Conservation (phyloP, 2,888 invertebrate genomes). For the Pristionchus arcanus region DNA sequence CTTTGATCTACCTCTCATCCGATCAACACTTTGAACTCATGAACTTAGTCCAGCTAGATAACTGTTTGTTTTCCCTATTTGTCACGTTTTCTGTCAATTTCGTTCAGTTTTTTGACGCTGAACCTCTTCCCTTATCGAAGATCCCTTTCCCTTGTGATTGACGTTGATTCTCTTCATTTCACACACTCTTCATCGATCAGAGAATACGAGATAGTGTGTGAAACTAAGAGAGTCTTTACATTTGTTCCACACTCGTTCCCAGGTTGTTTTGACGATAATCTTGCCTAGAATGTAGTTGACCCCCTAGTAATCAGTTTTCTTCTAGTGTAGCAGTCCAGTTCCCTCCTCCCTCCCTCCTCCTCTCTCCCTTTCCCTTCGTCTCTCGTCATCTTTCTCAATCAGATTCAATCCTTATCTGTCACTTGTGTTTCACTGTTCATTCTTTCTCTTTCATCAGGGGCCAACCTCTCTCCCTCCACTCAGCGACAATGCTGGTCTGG, state of each 20-base stretch:
- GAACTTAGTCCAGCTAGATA: neutral
- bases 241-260: neutral
- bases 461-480: neutral
- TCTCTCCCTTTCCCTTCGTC: constrained; percentile 4
- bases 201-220: neutral
- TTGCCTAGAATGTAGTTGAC: constrained; percentile 33
- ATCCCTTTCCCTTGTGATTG: neutral
- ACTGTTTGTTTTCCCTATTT: neutral
- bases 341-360: neutral
- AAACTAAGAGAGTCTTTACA: neutral
- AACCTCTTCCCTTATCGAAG: neutral
- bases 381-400: constrained; percentile 30
- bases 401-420: neutral
- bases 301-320: constrained; percentile 1
- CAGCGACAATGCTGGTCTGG: neutral
- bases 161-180: neutral
- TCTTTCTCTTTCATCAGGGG: neutral
- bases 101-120: neutral
- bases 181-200: neutral
- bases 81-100: neutral
- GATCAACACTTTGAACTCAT: neutral
- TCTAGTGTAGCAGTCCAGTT: constrained; percentile 46
- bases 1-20: neutral
- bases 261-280: constrained; percentile 13
- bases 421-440: constrained; percentile 43